Evolutionary conservation across 1,140 invertebrate genomes (phyloP).

Genomic region (Druon quercuslanigerum): DNA sequence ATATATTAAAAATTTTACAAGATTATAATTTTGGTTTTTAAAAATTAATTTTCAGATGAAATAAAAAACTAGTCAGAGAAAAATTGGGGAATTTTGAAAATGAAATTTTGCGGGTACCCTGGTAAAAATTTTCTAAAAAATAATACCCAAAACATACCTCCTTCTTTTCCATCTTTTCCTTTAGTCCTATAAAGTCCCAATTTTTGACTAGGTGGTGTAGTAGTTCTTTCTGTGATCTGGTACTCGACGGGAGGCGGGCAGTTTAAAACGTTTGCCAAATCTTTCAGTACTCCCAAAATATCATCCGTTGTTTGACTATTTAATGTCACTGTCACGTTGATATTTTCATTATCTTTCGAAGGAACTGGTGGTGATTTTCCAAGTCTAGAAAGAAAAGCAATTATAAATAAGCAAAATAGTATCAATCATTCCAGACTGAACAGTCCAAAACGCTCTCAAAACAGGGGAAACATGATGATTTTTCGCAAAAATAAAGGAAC

Average conservation of each 20-base stretch:
- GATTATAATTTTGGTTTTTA: too few species aligned
- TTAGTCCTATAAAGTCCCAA: conserved; percentile 87
- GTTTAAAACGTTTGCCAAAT: conserved; percentile 93
- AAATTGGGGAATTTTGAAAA: too few species aligned
- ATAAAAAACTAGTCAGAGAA: too few species aligned
- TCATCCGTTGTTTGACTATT: conserved; percentile 93
- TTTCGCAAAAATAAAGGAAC: too few species aligned
- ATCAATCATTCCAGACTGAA: not conserved
- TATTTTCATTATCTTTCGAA: conserved; percentile 86
- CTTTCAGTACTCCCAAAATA: conserved; percentile 91
- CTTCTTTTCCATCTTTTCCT: conserved; percentile 90
- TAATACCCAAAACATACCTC: conserved; percentile 68
- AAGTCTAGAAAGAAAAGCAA: conserved; percentile 52
- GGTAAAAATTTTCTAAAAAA: conserved; percentile 18
- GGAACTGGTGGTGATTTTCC: conserved; percentile 78
- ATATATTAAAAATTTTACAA: too few species aligned
- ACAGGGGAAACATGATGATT: too few species aligned
- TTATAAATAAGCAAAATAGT: conserved; percentile 2
- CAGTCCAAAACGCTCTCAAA: too few species aligned
- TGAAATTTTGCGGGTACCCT: too few species aligned
- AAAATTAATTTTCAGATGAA: too few species aligned
- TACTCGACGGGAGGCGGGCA: conserved; percentile 91
- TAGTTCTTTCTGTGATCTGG: conserved; percentile 88
- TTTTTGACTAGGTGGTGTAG: conserved; percentile 87
- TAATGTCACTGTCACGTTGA: conserved; percentile 94